phyloP scores from a whole-genome alignment of 2,113 vertebrate species.

The Tragelaphus imberbis region DNA sequence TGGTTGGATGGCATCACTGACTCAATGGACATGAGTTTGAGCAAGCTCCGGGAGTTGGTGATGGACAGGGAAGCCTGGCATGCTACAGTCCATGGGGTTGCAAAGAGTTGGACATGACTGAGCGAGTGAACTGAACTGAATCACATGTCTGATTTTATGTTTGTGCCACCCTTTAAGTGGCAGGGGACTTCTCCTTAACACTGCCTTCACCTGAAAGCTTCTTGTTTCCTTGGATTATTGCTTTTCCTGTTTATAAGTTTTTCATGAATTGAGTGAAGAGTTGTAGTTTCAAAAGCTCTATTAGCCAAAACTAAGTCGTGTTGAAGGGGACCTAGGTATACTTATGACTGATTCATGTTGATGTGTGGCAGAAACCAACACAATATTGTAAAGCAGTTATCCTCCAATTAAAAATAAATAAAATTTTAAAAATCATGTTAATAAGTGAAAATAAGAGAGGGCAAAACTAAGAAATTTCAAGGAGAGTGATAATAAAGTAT shows the following conservation, averaged over 20 bases:
- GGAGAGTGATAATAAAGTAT: not conserved
- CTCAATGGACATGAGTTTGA: not conserved
- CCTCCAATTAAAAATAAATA: not conserved
- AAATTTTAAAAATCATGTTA: not conserved
- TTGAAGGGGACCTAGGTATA: not conserved
- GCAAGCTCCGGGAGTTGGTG: not conserved
- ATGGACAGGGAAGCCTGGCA: not conserved
- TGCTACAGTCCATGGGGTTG: not conserved
- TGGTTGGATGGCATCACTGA: not conserved
- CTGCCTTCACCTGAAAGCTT: not conserved
- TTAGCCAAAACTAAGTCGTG: not conserved
- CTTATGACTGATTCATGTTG: not conserved
- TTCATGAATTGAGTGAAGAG: not conserved
- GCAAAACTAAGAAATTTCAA: not conserved
- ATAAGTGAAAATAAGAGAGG: conserved; percentile 2
- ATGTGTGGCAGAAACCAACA: not conserved
- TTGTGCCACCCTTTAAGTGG: not conserved
- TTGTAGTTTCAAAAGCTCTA: conserved; percentile 23
- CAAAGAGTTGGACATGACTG: not conserved
- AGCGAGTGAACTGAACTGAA: not conserved
- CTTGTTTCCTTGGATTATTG: not conserved
- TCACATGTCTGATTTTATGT: not conserved
- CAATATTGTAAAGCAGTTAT: not conserved
- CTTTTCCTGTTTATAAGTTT: conserved; percentile 1
- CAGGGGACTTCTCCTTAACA: not conserved